Conservation (phyloP, 2,888 invertebrate species). For the Malthinus flaveolus region DNA sequence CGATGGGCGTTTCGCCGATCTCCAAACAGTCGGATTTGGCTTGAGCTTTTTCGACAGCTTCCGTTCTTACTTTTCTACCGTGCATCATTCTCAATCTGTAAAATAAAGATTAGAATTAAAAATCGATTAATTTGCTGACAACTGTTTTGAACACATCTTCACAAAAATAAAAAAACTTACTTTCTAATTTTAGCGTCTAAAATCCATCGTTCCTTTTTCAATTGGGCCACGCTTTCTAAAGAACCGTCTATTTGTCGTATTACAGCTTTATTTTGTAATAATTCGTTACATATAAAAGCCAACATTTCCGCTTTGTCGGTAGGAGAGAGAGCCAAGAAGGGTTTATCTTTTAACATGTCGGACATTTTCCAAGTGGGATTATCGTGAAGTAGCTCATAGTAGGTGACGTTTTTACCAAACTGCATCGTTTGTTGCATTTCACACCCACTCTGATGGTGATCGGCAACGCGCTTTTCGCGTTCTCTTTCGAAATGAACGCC, state of each 20-base stretch:
- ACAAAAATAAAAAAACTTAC: conserved; percentile 65
- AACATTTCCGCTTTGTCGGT: conserved; percentile 87
- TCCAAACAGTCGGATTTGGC: conserved; percentile 57
- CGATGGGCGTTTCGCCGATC: conserved; percentile 43
- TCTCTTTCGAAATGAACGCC: conserved; percentile 83
- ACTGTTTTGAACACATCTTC: too few species aligned
- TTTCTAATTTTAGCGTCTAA: conserved; percentile 92
- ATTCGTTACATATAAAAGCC: conserved; percentile 91
- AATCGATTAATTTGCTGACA: too few species aligned
- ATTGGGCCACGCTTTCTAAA: conserved; percentile 81
- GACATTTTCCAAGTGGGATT: conserved; percentile 81
- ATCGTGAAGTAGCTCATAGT: conserved; percentile 75
- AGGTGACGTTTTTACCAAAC: conserved; percentile 75
- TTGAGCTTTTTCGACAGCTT: conserved; percentile 69
- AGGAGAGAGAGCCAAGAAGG: conserved; percentile 83
- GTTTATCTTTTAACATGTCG: conserved; percentile 77
- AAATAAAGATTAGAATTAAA: conserved; percentile 22
- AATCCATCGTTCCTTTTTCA: conserved; percentile 89
- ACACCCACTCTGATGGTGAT: conserved; percentile 78
- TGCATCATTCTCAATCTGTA: conserved; percentile 70
- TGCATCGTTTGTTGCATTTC: conserved; percentile 65
- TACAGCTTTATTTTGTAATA: conserved; percentile 90
- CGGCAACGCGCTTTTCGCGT: conserved; percentile 76
- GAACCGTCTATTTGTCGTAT: conserved; percentile 82
- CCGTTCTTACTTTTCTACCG: conserved; percentile 73